Evolutionary conservation across 1,140 invertebrate species (phyloP).

Genomic region (Pachypeltis micranthus): DNA sequence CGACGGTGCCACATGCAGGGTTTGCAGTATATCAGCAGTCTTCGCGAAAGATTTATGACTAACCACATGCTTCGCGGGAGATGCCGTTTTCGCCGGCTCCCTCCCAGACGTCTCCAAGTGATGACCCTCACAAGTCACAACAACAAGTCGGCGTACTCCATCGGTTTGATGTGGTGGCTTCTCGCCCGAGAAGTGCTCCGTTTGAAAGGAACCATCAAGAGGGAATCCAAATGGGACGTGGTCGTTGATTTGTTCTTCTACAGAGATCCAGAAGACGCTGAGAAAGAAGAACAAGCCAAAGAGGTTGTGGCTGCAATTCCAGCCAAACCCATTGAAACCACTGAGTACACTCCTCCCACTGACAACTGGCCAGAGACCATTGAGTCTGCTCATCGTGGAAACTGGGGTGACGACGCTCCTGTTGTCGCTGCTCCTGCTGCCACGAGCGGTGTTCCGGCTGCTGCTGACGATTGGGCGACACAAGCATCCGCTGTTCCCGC

Average conservation of each 20-base stretch:
- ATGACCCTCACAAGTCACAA: no score
- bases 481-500: no score
- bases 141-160: no score
- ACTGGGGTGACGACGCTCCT: conserved; percentile 28
- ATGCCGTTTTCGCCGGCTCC: no score
- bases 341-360: conserved; percentile 33
- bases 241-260: conserved; percentile 99
- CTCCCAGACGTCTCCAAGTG: no score
- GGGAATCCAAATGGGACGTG: conserved; percentile 87
- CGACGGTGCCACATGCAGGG: no score
- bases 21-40: no score
- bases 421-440: conserved; percentile 29
- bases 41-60: no score
- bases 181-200: conserved; percentile 92
- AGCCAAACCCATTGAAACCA: conserved; percentile 28
- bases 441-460: conserved; percentile 21
- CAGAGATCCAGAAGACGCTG: conserved; percentile 92
- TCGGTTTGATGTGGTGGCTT: conserved; percentile 99
- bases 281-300: conserved; percentile 86
- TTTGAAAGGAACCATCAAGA: conserved; percentile 80
- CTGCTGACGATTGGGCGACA: conserved; percentile 43
- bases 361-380: conserved; percentile 32
- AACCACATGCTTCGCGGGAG: no score
- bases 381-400: conserved; percentile 28
- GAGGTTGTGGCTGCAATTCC: conserved; percentile 47